Base-by-base conservation (phyloP, 2,113 vertebrate genomes). In the Hemibagrus wyckioides region DNA sequence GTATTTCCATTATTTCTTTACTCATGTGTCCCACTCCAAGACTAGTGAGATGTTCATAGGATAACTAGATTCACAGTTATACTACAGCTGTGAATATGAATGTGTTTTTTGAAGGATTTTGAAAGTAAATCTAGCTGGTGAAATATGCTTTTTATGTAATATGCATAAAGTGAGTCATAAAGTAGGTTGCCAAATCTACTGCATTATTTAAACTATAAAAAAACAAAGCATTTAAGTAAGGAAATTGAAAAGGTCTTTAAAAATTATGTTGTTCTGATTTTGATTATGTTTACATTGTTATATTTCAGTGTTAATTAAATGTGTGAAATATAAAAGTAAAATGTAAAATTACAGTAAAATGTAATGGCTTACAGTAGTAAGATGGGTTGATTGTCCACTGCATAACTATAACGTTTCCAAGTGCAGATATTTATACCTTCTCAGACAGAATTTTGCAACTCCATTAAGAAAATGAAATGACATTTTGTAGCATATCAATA, bases 181-280 rank as follows among this genome's bases (percentile, higher is more conserved):
- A 83, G 83, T 84, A 65, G 87, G 87, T 79, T 90, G 83, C 69
- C 50, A 82, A 33, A 82, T 41, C 71, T 69, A 15, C 69, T 89
- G 50, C 76, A 90, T 89, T 73, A 87, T 90, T 89, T 80, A 89
- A 61, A 4, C 57, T 44, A 13, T 0, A 3, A n/a, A n/a, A 63
- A 28, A 63, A 7, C 28, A n/a, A 63, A 11, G 28, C 61, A 63
- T 57, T 57, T 57, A 57, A 28, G 10, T 63, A 63, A 63, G 61
- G 0, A 63, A 4, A 13, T 63, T 15, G 10, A 14, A n/a, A n/a
- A 63, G 28, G 59, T 63, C 10, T n/a, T 63, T 4, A 63, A 10
- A n/a, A 63, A 63, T n/a, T 63, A 28, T 61, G 28, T 63, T 63
- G 61, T n/a, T 63, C 5, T 63, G 28, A 2, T n/a, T 28, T 50